These are phyloP conservation scores for Octodon degus DNA, from an alignment of 2,113 vertebrate genomes.

Conservation along the genomic window DNA sequence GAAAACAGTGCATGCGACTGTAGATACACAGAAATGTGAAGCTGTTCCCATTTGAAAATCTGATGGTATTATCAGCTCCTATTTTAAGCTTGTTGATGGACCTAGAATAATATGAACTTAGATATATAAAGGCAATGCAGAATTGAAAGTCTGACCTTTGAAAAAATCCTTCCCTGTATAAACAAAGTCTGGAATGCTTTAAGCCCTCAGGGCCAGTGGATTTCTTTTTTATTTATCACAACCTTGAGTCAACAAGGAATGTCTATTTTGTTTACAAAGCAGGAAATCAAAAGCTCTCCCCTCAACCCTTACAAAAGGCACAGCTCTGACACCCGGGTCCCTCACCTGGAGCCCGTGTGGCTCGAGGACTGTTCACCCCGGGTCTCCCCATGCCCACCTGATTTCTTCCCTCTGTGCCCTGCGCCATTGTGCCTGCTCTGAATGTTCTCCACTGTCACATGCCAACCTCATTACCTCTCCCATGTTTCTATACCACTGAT, in stretches of 20 bases:
- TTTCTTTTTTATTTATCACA: constrained; percentile 75
- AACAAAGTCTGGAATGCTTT: constrained; percentile 82
- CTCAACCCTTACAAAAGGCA: not conserved
- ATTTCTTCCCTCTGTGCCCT: not conserved
- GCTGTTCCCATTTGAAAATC: constrained; percentile 72
- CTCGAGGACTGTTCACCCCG: not conserved
- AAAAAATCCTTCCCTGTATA: constrained; percentile 80
- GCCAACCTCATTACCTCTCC: not conserved
- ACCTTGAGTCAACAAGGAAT: constrained; percentile 72
- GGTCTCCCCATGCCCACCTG: not conserved
- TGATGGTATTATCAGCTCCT: constrained; percentile 79
- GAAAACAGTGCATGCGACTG: constrained; percentile 45
- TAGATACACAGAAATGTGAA: constrained; percentile 67
- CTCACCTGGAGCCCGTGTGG: not conserved
- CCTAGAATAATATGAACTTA: constrained; percentile 80
- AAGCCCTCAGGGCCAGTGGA: constrained; percentile 73
- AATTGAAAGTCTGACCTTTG: constrained; percentile 77
- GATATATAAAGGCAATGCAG: constrained; percentile 81
- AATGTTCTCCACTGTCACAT: not conserved
- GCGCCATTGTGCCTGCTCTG: not conserved
- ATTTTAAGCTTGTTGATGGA: constrained; percentile 86
- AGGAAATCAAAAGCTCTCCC: constrained; percentile 59
- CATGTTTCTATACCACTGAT: not conserved
- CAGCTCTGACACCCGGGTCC: not conserved
- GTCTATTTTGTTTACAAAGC: constrained; percentile 66